A percentile compares a stretch with the other conserved stretches of the same genome.
Conservation (phyloP, 1,140 invertebrate genomes). For the Pararge aegeria region DNA sequence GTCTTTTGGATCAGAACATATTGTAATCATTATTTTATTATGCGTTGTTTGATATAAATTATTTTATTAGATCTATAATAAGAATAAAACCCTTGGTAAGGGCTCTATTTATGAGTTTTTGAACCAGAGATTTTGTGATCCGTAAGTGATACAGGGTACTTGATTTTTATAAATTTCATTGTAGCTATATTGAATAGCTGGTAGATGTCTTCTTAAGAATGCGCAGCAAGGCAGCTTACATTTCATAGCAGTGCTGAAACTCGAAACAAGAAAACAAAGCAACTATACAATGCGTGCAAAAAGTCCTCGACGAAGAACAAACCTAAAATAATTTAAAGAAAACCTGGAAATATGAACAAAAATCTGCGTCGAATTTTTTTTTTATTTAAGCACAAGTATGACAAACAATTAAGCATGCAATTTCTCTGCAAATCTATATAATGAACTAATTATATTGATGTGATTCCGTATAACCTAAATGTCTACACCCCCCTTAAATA, state of each 20-base stretch:
- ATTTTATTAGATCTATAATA: no score
- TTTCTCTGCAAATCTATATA: slow-evolving; percentile 55
- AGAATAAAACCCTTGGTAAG: no score
- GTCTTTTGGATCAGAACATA: no score
- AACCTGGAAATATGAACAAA: slow-evolving; percentile 39
- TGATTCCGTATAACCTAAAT: slow-evolving; percentile 41
- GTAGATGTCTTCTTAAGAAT: not conserved
- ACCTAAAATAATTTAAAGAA: not conserved
- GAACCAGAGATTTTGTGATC: no score
- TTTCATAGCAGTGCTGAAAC: slow-evolving; percentile 48
- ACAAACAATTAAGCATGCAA: slow-evolving; percentile 69
- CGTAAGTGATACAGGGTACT: no score
- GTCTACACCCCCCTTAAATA: slow-evolving; percentile 42
- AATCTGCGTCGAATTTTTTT: slow-evolving; percentile 45
- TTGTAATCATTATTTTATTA: no score
- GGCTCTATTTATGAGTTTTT: no score
- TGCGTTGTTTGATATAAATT: no score
- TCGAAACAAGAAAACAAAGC: slow-evolving; percentile 48
- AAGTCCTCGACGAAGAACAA: slow-evolving; percentile 17
- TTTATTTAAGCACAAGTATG: slow-evolving; percentile 74
- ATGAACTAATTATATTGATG: slow-evolving; percentile 34
- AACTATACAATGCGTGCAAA: slow-evolving; percentile 66
- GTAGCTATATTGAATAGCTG: no score
- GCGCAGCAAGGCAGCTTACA: not conserved
- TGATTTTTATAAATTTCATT: no score